Conservation (phyloP, 2,888 invertebrate species). For the Hypolimnas misippus region DNA sequence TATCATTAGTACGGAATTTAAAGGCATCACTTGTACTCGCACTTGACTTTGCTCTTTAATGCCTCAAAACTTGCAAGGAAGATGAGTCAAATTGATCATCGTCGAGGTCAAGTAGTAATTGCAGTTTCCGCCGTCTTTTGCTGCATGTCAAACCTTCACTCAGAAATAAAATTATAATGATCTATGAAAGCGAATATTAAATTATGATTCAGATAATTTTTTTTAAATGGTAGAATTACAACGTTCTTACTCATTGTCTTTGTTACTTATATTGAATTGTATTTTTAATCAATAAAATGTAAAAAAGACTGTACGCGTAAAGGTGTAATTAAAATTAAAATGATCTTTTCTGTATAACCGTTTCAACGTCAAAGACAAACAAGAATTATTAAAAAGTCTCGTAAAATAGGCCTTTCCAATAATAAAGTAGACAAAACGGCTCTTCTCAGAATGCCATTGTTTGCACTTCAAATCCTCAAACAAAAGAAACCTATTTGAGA, state of each 20-base stretch:
- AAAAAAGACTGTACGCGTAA: no score
- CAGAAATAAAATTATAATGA: no score
- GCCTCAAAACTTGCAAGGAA: background rate
- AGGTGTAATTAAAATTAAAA: background rate
- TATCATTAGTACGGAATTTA: background rate
- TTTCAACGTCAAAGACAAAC: background rate
- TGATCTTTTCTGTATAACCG: no score
- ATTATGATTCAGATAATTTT: no score
- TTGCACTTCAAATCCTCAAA: constrained; percentile 33
- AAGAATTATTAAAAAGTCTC: background rate
- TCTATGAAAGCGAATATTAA: no score
- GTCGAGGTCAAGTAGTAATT: background rate
- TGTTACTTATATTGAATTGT: no score
- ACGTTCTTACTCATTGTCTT: no score
- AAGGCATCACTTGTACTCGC: background rate
- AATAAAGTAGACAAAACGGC: constrained; percentile 22
- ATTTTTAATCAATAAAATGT: no score
- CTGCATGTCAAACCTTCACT: no score
- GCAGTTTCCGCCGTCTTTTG: background rate
- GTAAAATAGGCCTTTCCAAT: constrained; percentile 1
- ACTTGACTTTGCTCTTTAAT: background rate
- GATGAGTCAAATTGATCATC: background rate
- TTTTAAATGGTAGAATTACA: no score
- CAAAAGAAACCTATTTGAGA: constrained; percentile 31
- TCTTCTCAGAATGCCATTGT: constrained; percentile 37